Base-by-base conservation (phyloP, 2,113 vertebrate genomes). In the Urocitellus parryii region DNA sequence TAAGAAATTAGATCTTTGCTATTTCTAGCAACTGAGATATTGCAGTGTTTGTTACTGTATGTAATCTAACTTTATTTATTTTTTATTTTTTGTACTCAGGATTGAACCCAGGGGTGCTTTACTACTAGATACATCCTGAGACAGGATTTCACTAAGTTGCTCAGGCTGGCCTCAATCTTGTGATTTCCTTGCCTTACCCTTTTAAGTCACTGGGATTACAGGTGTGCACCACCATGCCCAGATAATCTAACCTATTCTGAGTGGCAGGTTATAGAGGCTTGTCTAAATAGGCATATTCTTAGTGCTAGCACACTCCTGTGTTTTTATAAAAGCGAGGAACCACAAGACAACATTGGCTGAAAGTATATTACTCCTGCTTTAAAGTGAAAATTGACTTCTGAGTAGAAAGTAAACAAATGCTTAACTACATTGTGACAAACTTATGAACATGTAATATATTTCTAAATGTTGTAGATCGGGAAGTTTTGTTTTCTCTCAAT, bases 401-500 rank as follows among this genome's bases (percentile, higher is more conserved):
- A 92, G 22, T 27, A 48, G 27, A 81, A 42, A 94, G 76, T 88
- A 90, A 92, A 61, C 12, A 2, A 29, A 78, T 53, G 0, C 34
- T 81, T 78, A 88, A n/a, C 51, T 85, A 7, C 51, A 1, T 68
- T 70, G 18, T 86, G 74, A 70, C 22, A 94, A 45, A 67, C 25
- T 45, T 48, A 65, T 2, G 81, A 68, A 18, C 11, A 58, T 53
- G 13, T 51, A 91, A 77, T 13, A 34, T 84, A 73, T 84, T 84
- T 88, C 27, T 12, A 90, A 48, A 56, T 65, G 32, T 91, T 56
- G 51, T 3, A 27, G 53, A 51, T 63, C 32, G 20, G 34, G 34
- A 86, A 89, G 32, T 88, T 82, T 91, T 74, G 13, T 63, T 84
- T 94, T 82, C 37, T 88, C 16, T 58, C n/a, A 86, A 2, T 93